Evolutionary conservation across 2,888 invertebrate species (phyloP).

Genomic region (Monochamus alternatus): DNA sequence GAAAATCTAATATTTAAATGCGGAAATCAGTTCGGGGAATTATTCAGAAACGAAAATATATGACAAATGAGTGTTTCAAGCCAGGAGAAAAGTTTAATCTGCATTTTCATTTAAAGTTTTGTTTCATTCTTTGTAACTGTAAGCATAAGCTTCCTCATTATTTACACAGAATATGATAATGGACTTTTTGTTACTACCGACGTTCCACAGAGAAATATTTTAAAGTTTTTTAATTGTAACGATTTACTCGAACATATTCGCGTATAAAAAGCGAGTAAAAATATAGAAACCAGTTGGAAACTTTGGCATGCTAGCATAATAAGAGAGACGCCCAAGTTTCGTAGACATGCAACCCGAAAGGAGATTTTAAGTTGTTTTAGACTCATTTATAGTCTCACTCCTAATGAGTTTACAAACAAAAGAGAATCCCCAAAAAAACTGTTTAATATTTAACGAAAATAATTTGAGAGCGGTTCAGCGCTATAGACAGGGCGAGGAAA

Average conservation of each 20-base stretch:
- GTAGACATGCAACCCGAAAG: neutral
- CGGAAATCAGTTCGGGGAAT: constrained; percentile 20
- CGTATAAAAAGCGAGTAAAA: constrained; percentile 17
- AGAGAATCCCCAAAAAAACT: neutral
- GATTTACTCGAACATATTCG: constrained; percentile 12
- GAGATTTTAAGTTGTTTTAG: constrained; percentile 15
- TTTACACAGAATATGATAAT: constrained; percentile 33
- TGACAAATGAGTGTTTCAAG: constrained; percentile 40
- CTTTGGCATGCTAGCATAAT: constrained; percentile 22
- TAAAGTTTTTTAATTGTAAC: constrained; percentile 23
- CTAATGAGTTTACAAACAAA: constrained; percentile 14
- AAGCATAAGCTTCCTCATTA: constrained; percentile 7
- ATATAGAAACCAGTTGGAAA: constrained; percentile 13
- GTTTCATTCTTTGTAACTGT: constrained; percentile 30
- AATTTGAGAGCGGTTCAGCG: neutral
- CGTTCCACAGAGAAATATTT: neutral
- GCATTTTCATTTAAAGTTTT: constrained; percentile 32
- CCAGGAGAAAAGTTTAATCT: constrained; percentile 38
- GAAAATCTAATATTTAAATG: constrained; percentile 38
- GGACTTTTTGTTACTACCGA: constrained; percentile 16
- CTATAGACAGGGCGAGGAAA: too few species aligned
- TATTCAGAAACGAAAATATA: constrained; percentile 37
- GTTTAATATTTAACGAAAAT: neutral
- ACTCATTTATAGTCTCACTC: neutral
- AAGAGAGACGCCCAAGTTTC: constrained; percentile 14